These are phyloP conservation scores for Papilio aristodemus DNA, from an alignment of 1,140 invertebrate genomes.

Conservation along the genomic window DNA sequence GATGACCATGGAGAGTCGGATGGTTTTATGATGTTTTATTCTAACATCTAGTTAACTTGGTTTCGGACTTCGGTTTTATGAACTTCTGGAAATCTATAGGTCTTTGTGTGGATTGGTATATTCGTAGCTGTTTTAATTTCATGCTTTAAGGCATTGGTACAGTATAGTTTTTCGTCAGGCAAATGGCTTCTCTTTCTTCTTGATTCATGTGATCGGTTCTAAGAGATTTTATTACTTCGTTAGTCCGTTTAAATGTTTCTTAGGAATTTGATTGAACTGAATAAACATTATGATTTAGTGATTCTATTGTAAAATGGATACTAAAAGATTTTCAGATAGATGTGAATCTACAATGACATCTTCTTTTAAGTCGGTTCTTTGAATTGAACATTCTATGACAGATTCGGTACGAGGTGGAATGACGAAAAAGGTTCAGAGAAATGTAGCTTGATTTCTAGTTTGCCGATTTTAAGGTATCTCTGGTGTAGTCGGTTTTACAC, in stretches of 20 bases:
- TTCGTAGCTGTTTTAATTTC: slow-evolving; percentile 41
- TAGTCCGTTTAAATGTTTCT: slow-evolving; percentile 3
- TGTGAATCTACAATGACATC: slow-evolving; percentile 38
- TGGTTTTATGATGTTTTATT: too few relatives aligned
- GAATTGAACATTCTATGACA: slow-evolving; percentile 40
- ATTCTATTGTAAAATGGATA: slow-evolving; percentile 34
- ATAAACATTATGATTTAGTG: slow-evolving; percentile 7
- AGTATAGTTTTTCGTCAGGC: slow-evolving; percentile 36
- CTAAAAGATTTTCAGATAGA: slow-evolving; percentile 29
- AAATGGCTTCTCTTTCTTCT: slow-evolving; percentile 41
- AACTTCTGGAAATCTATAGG: slow-evolving; percentile 56
- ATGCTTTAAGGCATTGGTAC: slow-evolving; percentile 42
- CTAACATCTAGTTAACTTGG: too few relatives aligned
- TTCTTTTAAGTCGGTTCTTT: slow-evolving; percentile 33
- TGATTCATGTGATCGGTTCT: slow-evolving; percentile 39
- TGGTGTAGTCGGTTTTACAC: slow-evolving; percentile 33
- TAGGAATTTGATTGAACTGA: too few relatives aligned
- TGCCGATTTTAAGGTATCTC: slow-evolving; percentile 14
- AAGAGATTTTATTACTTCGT: slow-evolving; percentile 38
- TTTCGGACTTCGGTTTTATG: slow-evolving; percentile 57
- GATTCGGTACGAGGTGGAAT: slow-evolving; percentile 40
- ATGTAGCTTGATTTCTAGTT: slow-evolving; percentile 24
- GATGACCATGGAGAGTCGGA: too few relatives aligned
- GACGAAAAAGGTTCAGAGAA: slow-evolving; percentile 35
- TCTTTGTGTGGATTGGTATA: slow-evolving; percentile 34